phyloP scores from a whole-genome alignment of 2,888 invertebrate species.

The Phymatocera aterrima region DNA sequence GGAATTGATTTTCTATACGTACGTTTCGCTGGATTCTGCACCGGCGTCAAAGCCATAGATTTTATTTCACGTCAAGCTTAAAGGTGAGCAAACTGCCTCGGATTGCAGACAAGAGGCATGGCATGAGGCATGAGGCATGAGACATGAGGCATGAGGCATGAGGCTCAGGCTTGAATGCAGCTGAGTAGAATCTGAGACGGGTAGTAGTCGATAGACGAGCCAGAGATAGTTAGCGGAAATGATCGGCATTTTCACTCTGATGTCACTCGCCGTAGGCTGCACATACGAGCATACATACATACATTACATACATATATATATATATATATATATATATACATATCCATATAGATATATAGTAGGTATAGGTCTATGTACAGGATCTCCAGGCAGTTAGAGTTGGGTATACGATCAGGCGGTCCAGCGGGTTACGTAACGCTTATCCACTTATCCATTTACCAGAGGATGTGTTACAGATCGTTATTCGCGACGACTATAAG shows the following conservation, averaged over 20 bases:
- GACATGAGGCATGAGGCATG: too few species aligned
- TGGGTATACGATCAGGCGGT: slow-evolving; percentile 33
- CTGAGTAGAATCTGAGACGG: slow-evolving; percentile 15
- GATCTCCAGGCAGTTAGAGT: not conserved
- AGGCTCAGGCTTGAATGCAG: not conserved
- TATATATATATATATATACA: too few species aligned
- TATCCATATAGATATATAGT: too few species aligned
- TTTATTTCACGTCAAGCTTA: slow-evolving; percentile 24
- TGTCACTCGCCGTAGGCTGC: slow-evolving; percentile 34
- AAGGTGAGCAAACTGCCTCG: slow-evolving; percentile 25
- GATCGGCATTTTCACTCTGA: slow-evolving; percentile 46
- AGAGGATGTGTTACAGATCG: slow-evolving; percentile 46
- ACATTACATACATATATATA: not conserved
- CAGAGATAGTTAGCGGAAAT: slow-evolving; percentile 45
- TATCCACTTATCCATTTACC: slow-evolving; percentile 46
- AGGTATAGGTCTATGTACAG: too few species aligned
- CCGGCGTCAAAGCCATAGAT: slow-evolving; percentile 21
- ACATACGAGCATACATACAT: not conserved
- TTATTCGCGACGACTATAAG: slow-evolving; percentile 43
- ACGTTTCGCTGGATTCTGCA: not conserved
- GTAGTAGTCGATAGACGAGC: not conserved
- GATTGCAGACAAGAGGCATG: not conserved
- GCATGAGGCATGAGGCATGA: not conserved
- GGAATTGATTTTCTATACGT: slow-evolving; percentile 20
- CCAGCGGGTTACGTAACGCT: slow-evolving; percentile 43